These are phyloP conservation scores for Volucella inanis DNA, from an alignment of 2,888 invertebrate species.

Conservation along the genomic window DNA sequence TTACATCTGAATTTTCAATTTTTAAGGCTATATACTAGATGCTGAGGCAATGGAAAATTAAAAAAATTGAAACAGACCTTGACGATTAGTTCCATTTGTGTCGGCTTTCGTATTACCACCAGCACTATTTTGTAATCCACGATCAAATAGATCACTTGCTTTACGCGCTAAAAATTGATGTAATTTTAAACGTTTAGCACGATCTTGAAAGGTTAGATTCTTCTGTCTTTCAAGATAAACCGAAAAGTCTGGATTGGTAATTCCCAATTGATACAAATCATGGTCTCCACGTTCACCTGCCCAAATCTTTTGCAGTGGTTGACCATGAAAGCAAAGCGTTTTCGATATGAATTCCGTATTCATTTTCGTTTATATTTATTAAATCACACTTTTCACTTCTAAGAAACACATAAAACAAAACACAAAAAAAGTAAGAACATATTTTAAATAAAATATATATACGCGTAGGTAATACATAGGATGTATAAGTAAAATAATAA, in stretches of 20 bases:
- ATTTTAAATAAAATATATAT: slow-evolving; percentile 12
- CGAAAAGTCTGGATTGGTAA: slow-evolving; percentile 87
- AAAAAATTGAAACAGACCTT: slow-evolving; percentile 53
- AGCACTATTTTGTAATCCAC: slow-evolving; percentile 83
- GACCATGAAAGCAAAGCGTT: slow-evolving; percentile 92
- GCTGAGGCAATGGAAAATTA: neutral
- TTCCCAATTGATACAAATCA: slow-evolving; percentile 87
- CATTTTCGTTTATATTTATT: slow-evolving; percentile 74
- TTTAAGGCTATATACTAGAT: neutral
- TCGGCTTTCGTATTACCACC: slow-evolving; percentile 73
- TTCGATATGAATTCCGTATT: slow-evolving; percentile 85
- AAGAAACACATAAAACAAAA: slow-evolving; percentile 21
- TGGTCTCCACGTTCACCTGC: slow-evolving; percentile 92
- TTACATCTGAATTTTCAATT: slow-evolving; percentile 47
- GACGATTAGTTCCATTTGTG: slow-evolving; percentile 24
- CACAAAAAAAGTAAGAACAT: slow-evolving; percentile 13
- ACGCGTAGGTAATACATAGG: neutral
- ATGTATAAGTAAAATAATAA: slow-evolving; percentile 1
- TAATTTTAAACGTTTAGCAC: slow-evolving; percentile 91
- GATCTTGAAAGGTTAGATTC: slow-evolving; percentile 91
- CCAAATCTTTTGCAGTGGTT: slow-evolving; percentile 94
- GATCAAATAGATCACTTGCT: slow-evolving; percentile 89
- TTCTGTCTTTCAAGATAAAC: slow-evolving; percentile 91
- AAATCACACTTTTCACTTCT: slow-evolving; percentile 32
- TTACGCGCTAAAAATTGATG: slow-evolving; percentile 95